These are phyloP conservation scores for Mergus octosetaceus DNA, from an alignment of 2,797 vertebrate genomes.

Conservation along the genomic window DNA sequence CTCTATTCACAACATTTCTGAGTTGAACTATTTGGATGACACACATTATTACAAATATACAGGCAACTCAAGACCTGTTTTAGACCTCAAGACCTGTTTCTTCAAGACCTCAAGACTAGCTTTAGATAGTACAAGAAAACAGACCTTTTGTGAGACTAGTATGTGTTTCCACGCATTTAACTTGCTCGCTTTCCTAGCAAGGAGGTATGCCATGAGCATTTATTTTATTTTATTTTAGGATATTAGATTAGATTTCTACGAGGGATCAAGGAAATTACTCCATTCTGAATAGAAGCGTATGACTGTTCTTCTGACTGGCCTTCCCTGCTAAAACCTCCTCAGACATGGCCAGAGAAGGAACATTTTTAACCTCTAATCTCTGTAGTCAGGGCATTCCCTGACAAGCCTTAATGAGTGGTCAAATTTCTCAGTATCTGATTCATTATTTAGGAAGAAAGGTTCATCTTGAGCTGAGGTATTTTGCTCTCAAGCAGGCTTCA, in stretches of 20 bases:
- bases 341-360: neutral
- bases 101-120: too few species aligned
- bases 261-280: neutral
- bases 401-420: neutral
- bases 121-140: neutral
- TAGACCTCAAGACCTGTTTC: neutral
- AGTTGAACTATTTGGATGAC: neutral
- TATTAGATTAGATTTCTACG: neutral
- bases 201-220: neutral
- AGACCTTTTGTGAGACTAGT: neutral
- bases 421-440: neutral
- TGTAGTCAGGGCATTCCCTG: neutral
- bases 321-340: neutral
- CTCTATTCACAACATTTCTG: neutral
- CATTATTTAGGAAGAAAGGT: neutral
- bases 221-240: neutral
- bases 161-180: neutral
- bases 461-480: neutral
- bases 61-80: neutral
- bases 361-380: neutral
- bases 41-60: neutral
- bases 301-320: neutral
- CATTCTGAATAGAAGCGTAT: neutral
- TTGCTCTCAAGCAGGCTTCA: neutral
- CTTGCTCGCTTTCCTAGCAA: neutral